Conservation (phyloP, 2,888 invertebrate genomes). For the Drosophila kuntzei region DNA sequence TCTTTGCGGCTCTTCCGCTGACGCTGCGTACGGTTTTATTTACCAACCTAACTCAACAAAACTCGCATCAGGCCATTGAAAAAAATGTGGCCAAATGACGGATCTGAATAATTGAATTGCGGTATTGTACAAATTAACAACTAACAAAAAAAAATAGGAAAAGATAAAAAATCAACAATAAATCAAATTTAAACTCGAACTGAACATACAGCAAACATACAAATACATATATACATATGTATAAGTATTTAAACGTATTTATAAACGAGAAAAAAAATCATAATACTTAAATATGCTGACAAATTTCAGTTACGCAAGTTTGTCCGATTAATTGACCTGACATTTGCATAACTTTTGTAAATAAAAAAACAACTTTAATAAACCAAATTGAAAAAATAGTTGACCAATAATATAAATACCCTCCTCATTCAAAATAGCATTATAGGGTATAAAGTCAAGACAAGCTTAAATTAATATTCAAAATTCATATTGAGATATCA, state of each 20-base stretch:
- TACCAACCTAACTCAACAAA: constrained; percentile 46
- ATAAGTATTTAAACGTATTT: constrained; percentile 8
- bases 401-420: not conserved
- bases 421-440: not conserved
- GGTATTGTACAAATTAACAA: constrained; percentile 54
- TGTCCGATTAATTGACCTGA: constrained; percentile 17
- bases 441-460: not conserved
- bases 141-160: constrained; percentile 34
- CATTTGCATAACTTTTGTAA: constrained; percentile 43
- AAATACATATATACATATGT: not conserved
- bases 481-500: not conserved
- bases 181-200: constrained; percentile 47
- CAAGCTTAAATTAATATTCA: not conserved
- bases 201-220: constrained; percentile 9
- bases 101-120: constrained; percentile 63
- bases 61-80: constrained; percentile 9
- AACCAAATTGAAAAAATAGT: not conserved
- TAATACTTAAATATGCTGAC: constrained; percentile 39
- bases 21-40: constrained; percentile 24
- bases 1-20: constrained; percentile 19
- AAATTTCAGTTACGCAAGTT: constrained; percentile 47
- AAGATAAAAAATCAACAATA: constrained; percentile 36
- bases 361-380: not conserved
- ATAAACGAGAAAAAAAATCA: constrained; percentile 2
- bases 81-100: constrained; percentile 66